phyloP scores from a whole-genome alignment of 2,888 invertebrate genomes.

The Tipula lateralis region DNA sequence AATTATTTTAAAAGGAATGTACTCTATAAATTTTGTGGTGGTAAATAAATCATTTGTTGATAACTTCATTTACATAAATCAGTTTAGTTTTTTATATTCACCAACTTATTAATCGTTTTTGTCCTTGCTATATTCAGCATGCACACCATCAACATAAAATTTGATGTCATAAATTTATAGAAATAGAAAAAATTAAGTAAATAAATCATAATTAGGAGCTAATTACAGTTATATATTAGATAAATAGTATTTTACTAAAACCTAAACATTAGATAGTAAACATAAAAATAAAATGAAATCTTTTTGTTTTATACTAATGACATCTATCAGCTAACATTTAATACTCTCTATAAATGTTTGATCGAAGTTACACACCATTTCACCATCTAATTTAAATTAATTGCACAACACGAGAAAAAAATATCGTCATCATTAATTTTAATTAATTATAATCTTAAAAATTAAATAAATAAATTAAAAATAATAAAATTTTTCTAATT shows the following conservation, averaged over 20 bases:
- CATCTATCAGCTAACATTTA: background rate
- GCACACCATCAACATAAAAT: background rate
- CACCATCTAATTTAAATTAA: background rate
- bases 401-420: background rate
- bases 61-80: background rate
- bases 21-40: background rate
- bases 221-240: background rate
- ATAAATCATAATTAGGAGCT: background rate
- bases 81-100: background rate
- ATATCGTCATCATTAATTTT: background rate
- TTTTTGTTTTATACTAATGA: background rate
- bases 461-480: slow-evolving; percentile 24
- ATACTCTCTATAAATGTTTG: background rate
- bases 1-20: background rate
- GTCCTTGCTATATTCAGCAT: background rate
- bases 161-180: background rate
- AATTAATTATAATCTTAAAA: background rate
- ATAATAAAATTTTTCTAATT: slow-evolving; percentile 19
- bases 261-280: background rate
- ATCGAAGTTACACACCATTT: background rate
- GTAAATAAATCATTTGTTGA: background rate
- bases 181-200: background rate
- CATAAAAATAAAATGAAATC: background rate
- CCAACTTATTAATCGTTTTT: background rate
- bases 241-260: background rate